These are phyloP conservation scores for Leucosticte australis DNA, from an alignment of 2,113 vertebrate species.

Conservation along the genomic window DNA sequence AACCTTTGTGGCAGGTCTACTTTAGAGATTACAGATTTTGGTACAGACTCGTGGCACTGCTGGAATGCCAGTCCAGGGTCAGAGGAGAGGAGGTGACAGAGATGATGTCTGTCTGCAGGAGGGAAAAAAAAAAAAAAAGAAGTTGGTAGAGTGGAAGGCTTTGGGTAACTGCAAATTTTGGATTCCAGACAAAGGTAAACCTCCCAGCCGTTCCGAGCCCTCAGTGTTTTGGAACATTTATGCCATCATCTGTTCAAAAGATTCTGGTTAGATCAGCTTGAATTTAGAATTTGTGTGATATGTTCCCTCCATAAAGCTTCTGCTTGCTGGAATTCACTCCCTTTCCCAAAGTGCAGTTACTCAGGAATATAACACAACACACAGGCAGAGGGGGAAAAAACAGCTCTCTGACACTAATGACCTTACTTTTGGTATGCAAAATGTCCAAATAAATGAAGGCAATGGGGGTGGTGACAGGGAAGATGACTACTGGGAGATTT, in stretches of 20 bases:
- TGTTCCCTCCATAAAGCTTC: background rate
- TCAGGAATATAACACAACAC: background rate
- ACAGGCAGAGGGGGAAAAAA: background rate
- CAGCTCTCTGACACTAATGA: conserved; percentile 4
- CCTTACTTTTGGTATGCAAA: conserved; percentile 27
- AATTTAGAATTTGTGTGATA: background rate
- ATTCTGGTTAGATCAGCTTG: background rate
- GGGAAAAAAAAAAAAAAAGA: background rate
- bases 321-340: background rate
- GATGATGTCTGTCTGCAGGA: background rate
- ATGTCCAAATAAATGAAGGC: background rate
- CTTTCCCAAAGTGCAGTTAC: background rate
- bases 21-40: background rate
- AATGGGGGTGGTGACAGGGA: background rate
- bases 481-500: conserved; percentile 46
- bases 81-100: background rate
- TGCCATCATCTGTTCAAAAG: background rate
- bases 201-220: background rate
- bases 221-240: background rate
- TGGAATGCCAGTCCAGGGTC: background rate
- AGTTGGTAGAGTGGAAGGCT: background rate
- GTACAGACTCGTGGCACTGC: background rate
- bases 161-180: background rate
- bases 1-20: background rate
- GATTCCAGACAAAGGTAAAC: background rate